Evolutionary conservation across 2,113 vertebrate genomes (phyloP).

Genomic region (Martes martes): DNA sequence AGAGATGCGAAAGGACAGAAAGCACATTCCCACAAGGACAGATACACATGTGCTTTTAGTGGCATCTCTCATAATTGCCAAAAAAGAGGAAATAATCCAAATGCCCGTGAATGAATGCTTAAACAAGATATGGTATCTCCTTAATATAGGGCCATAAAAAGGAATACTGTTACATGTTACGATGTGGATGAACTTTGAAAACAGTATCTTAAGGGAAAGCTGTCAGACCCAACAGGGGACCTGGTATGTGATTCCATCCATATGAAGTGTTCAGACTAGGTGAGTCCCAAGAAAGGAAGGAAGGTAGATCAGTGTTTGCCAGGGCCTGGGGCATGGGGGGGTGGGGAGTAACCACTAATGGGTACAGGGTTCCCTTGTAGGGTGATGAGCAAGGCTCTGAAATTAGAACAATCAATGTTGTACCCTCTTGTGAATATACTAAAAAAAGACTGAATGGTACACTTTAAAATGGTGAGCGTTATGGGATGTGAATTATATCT

Average conservation of each 20-base stretch:
- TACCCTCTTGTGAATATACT: not conserved
- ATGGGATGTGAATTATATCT: not conserved
- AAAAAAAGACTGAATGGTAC: not conserved
- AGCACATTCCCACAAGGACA: not conserved
- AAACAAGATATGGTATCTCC: not conserved
- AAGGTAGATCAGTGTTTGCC: not conserved
- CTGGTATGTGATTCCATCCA: not conserved
- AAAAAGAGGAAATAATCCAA: not conserved
- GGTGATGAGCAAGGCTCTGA: not conserved
- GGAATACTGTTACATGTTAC: rapidly evolving
- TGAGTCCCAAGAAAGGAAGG: not conserved
- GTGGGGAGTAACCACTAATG: not conserved
- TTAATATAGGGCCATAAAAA: not conserved
- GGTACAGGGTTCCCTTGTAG: not conserved
- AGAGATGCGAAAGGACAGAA: not conserved
- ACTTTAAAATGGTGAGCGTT: not conserved
- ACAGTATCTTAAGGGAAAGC: not conserved
- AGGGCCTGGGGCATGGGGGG: not conserved
- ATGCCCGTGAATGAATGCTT: not conserved
- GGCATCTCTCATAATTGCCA: not conserved
- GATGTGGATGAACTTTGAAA: not conserved
- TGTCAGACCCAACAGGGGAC: not conserved
- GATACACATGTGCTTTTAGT: not conserved
- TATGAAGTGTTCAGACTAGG: not conserved
- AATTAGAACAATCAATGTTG: not conserved